Percentiles rank a stretch among this genome's conserved stretches.
Evolutionary conservation across 2,888 invertebrate species (phyloP).

Genomic region (Drosophila sordidula): DNA sequence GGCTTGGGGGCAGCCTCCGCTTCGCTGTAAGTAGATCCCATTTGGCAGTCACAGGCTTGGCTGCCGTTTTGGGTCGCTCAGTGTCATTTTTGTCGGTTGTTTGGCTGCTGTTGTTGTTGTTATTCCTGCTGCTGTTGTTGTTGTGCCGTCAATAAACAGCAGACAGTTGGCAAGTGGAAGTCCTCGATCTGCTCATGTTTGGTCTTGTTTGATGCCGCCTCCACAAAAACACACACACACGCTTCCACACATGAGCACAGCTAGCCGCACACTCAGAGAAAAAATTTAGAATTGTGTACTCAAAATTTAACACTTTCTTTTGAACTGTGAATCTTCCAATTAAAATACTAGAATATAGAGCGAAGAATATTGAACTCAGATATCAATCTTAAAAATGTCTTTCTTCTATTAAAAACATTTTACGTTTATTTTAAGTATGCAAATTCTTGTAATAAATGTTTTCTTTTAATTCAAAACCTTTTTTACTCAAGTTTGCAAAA

Average conservation of each 20-base stretch:
- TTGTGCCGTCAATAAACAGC: slow-evolving; percentile 68
- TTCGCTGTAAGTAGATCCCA: slow-evolving; percentile 63
- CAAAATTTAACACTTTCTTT: too few relatives aligned
- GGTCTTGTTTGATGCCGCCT: slow-evolving; percentile 41
- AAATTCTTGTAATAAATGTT: too few relatives aligned
- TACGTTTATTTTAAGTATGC: too few relatives aligned
- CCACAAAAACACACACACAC: slow-evolving; percentile 18
- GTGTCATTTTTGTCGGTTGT: slow-evolving; percentile 56
- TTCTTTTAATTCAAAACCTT: too few relatives aligned
- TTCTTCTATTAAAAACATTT: too few relatives aligned
- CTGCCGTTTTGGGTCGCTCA: slow-evolving; percentile 59
- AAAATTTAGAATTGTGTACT: background rate
- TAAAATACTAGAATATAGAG: too few relatives aligned
- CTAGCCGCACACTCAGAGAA: slow-evolving; percentile 11
- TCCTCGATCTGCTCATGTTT: slow-evolving; percentile 54
- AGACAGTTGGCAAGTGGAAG: slow-evolving; percentile 74
- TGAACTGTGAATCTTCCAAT: too few relatives aligned
- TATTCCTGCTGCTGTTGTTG: slow-evolving; percentile 9
- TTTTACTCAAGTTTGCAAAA: too few relatives aligned
- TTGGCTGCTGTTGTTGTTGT: slow-evolving; percentile 33
- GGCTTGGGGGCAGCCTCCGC: slow-evolving; percentile 10
- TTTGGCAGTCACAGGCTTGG: slow-evolving; percentile 69
- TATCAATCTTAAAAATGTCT: too few relatives aligned
- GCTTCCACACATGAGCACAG: slow-evolving; percentile 20
- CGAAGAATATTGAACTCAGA: too few relatives aligned